A percentile compares a stretch with the other conserved stretches of the same genome.
Evolutionary conservation across 2,797 vertebrate genomes (phyloP).

Genomic region (Schizopygopsis pylzovi): DNA sequence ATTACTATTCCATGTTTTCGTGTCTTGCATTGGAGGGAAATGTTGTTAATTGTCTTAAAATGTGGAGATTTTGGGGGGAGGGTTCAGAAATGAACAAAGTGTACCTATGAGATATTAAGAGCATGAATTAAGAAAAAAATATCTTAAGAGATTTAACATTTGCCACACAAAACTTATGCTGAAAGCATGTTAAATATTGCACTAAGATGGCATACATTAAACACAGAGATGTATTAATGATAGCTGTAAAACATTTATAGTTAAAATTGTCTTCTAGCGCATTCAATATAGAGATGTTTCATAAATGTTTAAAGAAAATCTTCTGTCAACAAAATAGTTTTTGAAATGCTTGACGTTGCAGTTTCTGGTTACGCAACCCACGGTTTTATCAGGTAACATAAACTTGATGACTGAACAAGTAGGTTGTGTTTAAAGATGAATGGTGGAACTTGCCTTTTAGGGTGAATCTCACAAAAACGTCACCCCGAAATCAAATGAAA

Average conservation of each 20-base stretch:
- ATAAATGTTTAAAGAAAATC: conserved; percentile 46
- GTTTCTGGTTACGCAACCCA: conserved; percentile 18
- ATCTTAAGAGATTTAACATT: conserved; percentile 45
- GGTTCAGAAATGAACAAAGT: conserved; percentile 54
- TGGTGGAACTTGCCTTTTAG: conserved; percentile 4
- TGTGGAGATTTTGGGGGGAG: conserved; percentile 20
- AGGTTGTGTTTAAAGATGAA: conserved; percentile 8
- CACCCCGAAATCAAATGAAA: not conserved
- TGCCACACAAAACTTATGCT: conserved; percentile 61
- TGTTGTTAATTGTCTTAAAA: conserved; percentile 42
- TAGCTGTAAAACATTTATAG: conserved; percentile 64
- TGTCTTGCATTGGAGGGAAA: conserved; percentile 42
- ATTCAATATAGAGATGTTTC: conserved; percentile 61
- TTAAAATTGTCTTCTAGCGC: conserved; percentile 63
- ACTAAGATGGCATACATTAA: conserved; percentile 71
- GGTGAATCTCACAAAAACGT: conserved; percentile 25
- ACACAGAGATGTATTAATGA: conserved; percentile 63
- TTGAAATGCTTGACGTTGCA: conserved; percentile 44
- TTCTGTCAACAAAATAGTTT: conserved; percentile 40
- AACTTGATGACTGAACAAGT: conserved; percentile 20
- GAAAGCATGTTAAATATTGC: conserved; percentile 74
- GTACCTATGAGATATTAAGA: conserved; percentile 60
- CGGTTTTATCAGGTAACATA: conserved; percentile 32
- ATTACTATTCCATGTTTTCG: conserved; percentile 29
- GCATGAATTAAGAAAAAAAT: conserved; percentile 60